Evolutionary conservation across 2,888 invertebrate genomes (phyloP).

Genomic region (Mycogona germanica): DNA sequence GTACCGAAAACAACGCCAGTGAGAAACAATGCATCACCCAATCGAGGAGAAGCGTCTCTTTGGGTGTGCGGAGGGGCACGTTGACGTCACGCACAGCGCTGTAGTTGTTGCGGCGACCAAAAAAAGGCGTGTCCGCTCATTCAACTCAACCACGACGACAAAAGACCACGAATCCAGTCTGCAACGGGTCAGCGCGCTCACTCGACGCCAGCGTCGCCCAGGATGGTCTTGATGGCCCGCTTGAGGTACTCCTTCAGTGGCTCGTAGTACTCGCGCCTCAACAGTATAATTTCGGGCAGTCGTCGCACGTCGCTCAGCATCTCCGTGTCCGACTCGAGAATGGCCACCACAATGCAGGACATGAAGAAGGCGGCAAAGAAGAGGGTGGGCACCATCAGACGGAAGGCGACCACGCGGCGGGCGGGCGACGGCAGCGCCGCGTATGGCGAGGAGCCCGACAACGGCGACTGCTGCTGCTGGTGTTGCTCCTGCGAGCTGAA

Average conservation of each 20-base stretch:
- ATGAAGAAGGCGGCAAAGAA: constrained; percentile 53
- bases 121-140: no score
- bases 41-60: no score
- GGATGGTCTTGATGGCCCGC: neutral
- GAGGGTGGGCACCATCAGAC: constrained; percentile 64
- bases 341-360: constrained; percentile 43
- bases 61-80: no score
- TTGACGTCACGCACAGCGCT: no score
- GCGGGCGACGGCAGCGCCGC: neutral
- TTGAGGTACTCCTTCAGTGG: constrained; percentile 66
- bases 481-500: neutral
- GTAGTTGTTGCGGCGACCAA: no score
- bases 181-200: no score
- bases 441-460: neutral
- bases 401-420: constrained; percentile 36
- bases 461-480: no score
- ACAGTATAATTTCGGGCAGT: constrained; percentile 59
- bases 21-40: no score
- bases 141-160: no score
- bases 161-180: no score
- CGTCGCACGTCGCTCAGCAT: constrained; percentile 53
- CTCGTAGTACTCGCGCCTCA: constrained; percentile 67
- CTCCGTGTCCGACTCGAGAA: constrained; percentile 67
- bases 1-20: no score
- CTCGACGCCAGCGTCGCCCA: no score